phyloP scores from a whole-genome alignment of 2,888 invertebrate genomes.

The Pristionchus japonicus region DNA sequence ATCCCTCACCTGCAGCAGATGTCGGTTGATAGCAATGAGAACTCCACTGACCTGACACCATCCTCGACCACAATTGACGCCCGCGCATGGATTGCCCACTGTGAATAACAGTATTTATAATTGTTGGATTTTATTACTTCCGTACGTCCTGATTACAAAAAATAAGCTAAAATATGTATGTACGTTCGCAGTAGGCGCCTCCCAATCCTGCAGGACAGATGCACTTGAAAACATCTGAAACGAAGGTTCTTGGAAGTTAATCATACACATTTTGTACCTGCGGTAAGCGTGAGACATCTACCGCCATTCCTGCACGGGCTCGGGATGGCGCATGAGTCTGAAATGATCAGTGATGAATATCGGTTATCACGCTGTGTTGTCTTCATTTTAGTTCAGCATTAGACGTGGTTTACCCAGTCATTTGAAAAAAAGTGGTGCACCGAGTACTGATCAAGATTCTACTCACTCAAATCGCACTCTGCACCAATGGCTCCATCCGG shows the following conservation, averaged over 20 bases:
- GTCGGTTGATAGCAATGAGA: not conserved
- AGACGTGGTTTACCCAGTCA: too few relatives aligned
- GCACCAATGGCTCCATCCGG: not conserved
- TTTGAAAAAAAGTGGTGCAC: too few relatives aligned
- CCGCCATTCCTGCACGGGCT: not conserved
- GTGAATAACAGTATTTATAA: not conserved
- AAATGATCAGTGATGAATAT: not conserved
- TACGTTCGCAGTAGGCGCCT: not conserved
- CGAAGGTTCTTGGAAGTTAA: too few relatives aligned
- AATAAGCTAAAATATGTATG: not conserved
- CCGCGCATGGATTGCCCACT: conserved; percentile 5
- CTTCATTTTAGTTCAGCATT: too few relatives aligned
- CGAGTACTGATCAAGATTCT: not conserved
- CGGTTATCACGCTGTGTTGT: too few relatives aligned
- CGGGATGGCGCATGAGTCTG: not conserved
- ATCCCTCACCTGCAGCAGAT: not conserved
- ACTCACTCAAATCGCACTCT: not conserved
- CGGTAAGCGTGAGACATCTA: not conserved
- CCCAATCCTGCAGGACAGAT: not conserved
- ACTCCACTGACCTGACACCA: not conserved
- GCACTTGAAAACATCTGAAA: conserved; percentile 2
- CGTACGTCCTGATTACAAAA: too few relatives aligned
- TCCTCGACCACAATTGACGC: conserved; percentile 16
- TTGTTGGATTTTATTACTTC: too few relatives aligned
- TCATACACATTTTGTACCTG: too few relatives aligned